Evolutionary conservation across 2,113 vertebrate species (phyloP).

Genomic region (Chionomys nivalis): DNA sequence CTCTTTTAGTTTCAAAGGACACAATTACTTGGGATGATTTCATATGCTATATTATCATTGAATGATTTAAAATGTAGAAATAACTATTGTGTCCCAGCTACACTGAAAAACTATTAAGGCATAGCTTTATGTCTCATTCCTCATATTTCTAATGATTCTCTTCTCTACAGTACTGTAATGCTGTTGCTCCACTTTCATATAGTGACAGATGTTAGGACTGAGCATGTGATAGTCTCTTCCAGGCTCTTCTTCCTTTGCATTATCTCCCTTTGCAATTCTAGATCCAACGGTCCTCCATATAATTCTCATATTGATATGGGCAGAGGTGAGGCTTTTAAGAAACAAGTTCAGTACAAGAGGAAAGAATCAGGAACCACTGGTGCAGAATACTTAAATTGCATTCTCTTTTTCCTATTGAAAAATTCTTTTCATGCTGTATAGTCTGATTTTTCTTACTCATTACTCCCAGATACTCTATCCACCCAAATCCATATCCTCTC

Average conservation of each 20-base stretch:
- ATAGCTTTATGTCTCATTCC: background rate
- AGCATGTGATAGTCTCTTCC: background rate
- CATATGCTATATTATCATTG: background rate
- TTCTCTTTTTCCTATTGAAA: too few species aligned
- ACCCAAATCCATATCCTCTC: background rate
- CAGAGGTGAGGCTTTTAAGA: background rate
- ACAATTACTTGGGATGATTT: background rate
- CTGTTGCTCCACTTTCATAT: background rate
- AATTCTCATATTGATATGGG: background rate
- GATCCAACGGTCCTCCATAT: background rate
- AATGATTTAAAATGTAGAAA: background rate
- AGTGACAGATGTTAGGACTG: background rate
- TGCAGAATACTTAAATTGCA: background rate
- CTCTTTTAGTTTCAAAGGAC: background rate
- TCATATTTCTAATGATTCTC: background rate
- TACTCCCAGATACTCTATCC: background rate
- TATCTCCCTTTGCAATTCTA: background rate
- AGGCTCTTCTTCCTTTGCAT: background rate
- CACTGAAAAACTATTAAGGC: background rate
- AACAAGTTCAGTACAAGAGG: background rate
- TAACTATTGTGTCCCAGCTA: background rate
- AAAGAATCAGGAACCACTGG: background rate
- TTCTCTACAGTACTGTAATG: background rate
- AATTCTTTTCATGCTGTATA: too few species aligned
- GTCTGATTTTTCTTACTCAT: background rate